Evolutionary conservation across 2,113 vertebrate species (phyloP).

Genomic region (Caranx ignobilis): DNA sequence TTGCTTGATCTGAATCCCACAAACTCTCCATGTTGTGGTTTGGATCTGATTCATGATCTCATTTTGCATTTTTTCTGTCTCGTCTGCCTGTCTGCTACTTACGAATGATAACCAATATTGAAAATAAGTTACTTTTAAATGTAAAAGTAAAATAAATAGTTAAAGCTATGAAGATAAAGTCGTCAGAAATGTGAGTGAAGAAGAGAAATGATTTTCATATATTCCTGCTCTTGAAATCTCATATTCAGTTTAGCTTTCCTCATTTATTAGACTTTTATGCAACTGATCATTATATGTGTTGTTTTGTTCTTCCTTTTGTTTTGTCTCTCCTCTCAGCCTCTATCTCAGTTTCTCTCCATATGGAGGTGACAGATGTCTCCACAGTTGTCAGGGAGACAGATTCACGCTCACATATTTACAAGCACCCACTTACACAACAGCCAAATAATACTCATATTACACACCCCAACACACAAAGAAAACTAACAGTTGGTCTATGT

Average conservation of each 20-base stretch:
- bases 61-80: too few relatives aligned
- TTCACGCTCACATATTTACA: conserved; percentile 50
- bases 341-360: conserved; percentile 62
- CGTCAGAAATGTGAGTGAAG: not conserved
- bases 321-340: conserved; percentile 22
- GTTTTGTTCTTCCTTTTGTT: not conserved
- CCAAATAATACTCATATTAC: conserved; percentile 31
- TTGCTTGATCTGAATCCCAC: not conserved
- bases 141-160: not conserved
- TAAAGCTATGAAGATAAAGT: not conserved
- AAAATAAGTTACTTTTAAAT: not conserved
- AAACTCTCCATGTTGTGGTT: not conserved
- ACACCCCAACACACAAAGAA: conserved; percentile 7
- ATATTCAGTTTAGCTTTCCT: not conserved
- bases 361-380: conserved; percentile 75
- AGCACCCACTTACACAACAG: conserved; percentile 26
- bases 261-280: conserved; percentile 21
- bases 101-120: not conserved
- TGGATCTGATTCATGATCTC: not conserved
- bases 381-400: conserved; percentile 67
- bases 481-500: not conserved
- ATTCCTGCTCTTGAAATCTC: not conserved
- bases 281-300: conserved; percentile 16
- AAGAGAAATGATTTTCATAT: not conserved
- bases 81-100: not conserved